Conservation (phyloP, 1,140 invertebrate genomes). For the Zaprionus ornatus region DNA sequence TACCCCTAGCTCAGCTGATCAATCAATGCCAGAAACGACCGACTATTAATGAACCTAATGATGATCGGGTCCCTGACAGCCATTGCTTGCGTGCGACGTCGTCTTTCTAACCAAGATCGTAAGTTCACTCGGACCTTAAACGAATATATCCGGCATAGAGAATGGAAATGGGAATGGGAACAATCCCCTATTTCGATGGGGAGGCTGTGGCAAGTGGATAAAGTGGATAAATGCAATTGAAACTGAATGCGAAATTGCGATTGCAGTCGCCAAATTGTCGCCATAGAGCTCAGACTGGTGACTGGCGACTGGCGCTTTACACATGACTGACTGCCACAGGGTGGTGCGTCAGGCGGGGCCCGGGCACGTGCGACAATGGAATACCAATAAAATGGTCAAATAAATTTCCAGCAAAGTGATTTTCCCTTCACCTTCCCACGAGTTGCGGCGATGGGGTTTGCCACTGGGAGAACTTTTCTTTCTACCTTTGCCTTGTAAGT, state of each 20-base stretch:
- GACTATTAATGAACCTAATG: slow-evolving; percentile 14
- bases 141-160: slow-evolving; percentile 34
- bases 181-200: not conserved
- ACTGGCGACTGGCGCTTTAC: not conserved
- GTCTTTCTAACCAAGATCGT: not conserved
- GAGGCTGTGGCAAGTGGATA: slow-evolving; percentile 31
- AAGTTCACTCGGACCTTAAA: not conserved
- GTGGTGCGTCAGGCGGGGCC: not conserved
- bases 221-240: slow-evolving; percentile 52
- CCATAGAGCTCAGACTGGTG: not conserved
- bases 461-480: not conserved
- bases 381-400: slow-evolving; percentile 72
- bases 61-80: slow-evolving; percentile 11
- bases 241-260: slow-evolving; percentile 42
- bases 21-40: slow-evolving; percentile 22
- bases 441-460: slow-evolving; percentile 18
- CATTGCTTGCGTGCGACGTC: not conserved
- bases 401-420: slow-evolving; percentile 51
- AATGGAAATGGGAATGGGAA: slow-evolving; percentile 6
- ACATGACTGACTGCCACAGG: not conserved
- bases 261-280: slow-evolving; percentile 15
- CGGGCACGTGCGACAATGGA: slow-evolving; percentile 7
- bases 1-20: slow-evolving; percentile 5
- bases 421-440: slow-evolving; percentile 9
- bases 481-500: slow-evolving; percentile 23